phyloP scores from a whole-genome alignment of 2,888 invertebrate genomes.

The Brachypalpus laphriformis region DNA sequence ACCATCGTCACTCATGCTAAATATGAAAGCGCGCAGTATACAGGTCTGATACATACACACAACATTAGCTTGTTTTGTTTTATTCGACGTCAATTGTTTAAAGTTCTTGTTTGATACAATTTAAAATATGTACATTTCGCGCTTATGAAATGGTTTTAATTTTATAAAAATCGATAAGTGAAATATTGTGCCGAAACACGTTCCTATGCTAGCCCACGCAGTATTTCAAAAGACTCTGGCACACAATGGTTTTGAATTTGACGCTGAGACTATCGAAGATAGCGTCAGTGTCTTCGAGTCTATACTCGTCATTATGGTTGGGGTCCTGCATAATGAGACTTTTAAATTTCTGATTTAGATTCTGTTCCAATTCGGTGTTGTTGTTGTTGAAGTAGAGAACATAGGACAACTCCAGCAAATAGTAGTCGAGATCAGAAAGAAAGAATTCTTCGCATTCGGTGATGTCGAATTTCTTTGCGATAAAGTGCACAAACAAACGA shows the following conservation, averaged over 20 bases:
- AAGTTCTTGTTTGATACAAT: conserved; percentile 31
- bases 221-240: conserved; percentile 81
- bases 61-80: conserved; percentile 13
- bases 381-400: conserved; percentile 82
- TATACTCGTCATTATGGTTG: conserved; percentile 76
- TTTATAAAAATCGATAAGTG: conserved; percentile 71
- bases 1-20: conserved; percentile 11
- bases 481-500: conserved; percentile 81
- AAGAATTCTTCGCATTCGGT: conserved; percentile 82
- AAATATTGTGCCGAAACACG: conserved; percentile 46
- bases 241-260: conserved; percentile 82
- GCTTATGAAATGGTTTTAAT: conserved; percentile 71
- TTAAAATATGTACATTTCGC: conserved; percentile 65
- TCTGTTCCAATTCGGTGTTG: conserved; percentile 80
- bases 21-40: not conserved
- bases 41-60: conserved; percentile 32
- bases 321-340: conserved; percentile 77
- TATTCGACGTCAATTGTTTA: conserved; percentile 20
- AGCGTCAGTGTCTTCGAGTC: conserved; percentile 81
- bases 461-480: conserved; percentile 80
- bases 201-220: conserved; percentile 78
- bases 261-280: conserved; percentile 82
- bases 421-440: conserved; percentile 82
- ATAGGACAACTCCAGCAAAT: conserved; percentile 81
- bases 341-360: conserved; percentile 81